These are phyloP conservation scores for Strigamia crassipes DNA, from an alignment of 2,888 invertebrate genomes.

Conservation along the genomic window DNA sequence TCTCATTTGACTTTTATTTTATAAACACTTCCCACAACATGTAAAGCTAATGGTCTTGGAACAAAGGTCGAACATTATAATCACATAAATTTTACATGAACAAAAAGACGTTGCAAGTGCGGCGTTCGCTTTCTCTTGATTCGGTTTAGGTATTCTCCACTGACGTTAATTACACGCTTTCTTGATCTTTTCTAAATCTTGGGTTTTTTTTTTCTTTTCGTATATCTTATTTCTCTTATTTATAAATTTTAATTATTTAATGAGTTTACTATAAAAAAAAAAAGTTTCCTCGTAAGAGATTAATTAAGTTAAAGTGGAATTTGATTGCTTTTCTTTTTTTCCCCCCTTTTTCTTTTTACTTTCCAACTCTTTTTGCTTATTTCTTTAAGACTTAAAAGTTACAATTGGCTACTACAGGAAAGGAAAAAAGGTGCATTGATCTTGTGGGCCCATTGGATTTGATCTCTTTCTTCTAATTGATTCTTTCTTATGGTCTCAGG, in stretches of 20 bases:
- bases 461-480: constrained; percentile 35
- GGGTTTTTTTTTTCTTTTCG: not conserved
- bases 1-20: constrained; percentile 38
- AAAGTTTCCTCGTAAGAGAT: not conserved
- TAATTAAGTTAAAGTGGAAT: constrained; percentile 7
- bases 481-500: constrained; percentile 36
- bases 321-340: not conserved
- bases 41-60: constrained; percentile 38
- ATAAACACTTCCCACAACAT: constrained; percentile 35
- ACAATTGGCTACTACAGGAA: not conserved
- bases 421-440: not conserved
- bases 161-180: constrained; percentile 28
- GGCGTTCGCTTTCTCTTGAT: not conserved
- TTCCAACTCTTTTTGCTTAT: not conserved
- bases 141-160: constrained; percentile 3
- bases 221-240: not conserved
- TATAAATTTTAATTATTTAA: constrained; percentile 37
- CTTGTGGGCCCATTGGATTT: constrained; percentile 1
- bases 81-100: constrained; percentile 30
- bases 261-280: not conserved
- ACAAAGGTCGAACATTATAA: constrained; percentile 42
- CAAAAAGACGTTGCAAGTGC: constrained; percentile 27
- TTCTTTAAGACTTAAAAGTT: constrained; percentile 28
- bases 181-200: not conserved
- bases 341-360: not conserved